Evolutionary conservation across 2,797 vertebrate species (phyloP), one percentile per base, ranked within the genome.

Genomic region (Holocentrus rufus): DNA sequence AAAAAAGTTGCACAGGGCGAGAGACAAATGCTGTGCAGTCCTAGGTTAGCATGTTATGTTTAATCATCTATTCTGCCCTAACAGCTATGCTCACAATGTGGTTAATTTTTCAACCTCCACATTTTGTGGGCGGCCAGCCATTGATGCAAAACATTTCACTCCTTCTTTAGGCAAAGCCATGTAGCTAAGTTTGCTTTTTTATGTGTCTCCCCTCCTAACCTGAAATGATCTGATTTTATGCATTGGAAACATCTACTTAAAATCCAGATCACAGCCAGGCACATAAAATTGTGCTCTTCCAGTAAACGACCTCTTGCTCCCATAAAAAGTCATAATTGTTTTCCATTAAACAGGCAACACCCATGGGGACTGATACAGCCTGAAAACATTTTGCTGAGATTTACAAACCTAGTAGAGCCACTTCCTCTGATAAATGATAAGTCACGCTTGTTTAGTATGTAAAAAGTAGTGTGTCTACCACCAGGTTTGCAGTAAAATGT

Each of bases 41-140:
- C 36, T 20, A 30, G 14, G 31, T 47, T 25, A 61, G 2, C 27
- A 34, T 49, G 39, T 56, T 25, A 42, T 55, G 2, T 83, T 89
- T 86, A 91, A 87, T 84, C 57, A 87, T 85, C 72, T 5, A 75
- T 79, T 70, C 46, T 50, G 20, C 2, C 13, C n/a, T 69, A 52
- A 64, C 23, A 22, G 2, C 18, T 3, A 27, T 0, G 3, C 47
- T 23, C 27, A 7, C 36, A 25, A 10, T 49, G 20, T 59, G 13
- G 87, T 89, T 87, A 88, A 90, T 80, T 74, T 62, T 85, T 90
- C 13, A 90, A 74, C 75, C 54, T 27, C 25, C 13, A 18, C 8
- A 7, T 6, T 59, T 59, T 59, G 15, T 46, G 13, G 7, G 13
- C 54, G 17, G 8, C 49, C 67, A 66, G 54, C 72, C 25, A 5